A percentile compares a stretch with the other conserved stretches of the same genome.
phyloP scores from a whole-genome alignment of 1,140 invertebrate genomes.

The Asbolus verrucosus region DNA sequence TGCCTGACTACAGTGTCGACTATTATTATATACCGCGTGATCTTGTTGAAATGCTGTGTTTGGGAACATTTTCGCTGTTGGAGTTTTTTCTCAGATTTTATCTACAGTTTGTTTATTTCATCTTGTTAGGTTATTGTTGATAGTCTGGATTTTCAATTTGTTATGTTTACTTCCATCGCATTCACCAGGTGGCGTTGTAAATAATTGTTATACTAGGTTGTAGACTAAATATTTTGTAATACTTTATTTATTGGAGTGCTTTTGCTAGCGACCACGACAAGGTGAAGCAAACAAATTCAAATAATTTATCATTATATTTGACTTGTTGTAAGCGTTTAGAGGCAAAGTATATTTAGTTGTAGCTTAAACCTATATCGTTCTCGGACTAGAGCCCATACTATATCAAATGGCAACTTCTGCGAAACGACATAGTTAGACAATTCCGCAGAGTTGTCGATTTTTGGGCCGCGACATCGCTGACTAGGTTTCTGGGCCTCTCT shows the following conservation, averaged over 20 bases:
- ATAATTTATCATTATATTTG: conserved; percentile 50
- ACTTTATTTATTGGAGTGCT: conserved; percentile 1
- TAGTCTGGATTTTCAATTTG: conserved; percentile 9
- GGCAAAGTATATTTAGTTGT: conserved; percentile 50
- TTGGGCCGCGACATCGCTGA: conserved; percentile 6
- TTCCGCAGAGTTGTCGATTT: not conserved
- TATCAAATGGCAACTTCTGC: conserved; percentile 25
- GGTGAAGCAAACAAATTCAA: conserved; percentile 40
- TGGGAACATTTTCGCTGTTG: conserved; percentile 60
- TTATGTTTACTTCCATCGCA: conserved; percentile 28
- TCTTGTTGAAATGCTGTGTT: conserved; percentile 55
- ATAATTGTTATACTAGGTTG: conserved; percentile 34
- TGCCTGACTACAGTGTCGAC: conserved; percentile 36
- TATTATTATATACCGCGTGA: conserved; percentile 46
- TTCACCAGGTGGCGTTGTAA: conserved; percentile 8
- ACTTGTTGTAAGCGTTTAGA: conserved; percentile 51
- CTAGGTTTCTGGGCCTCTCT: not conserved
- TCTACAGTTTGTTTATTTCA: conserved; percentile 45
- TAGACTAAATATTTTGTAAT: conserved; percentile 36
- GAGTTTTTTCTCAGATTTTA: conserved; percentile 58
- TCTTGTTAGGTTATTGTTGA: conserved; percentile 10
- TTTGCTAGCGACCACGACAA: conserved; percentile 24
- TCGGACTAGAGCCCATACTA: conserved; percentile 15
- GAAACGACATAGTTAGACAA: conserved; percentile 26
- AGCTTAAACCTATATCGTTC: conserved; percentile 46